Percentiles rank a stretch among this genome's conserved stretches.
Conservation (phyloP, 1,140 invertebrate species). For the Cydia fagiglandana region DNA sequence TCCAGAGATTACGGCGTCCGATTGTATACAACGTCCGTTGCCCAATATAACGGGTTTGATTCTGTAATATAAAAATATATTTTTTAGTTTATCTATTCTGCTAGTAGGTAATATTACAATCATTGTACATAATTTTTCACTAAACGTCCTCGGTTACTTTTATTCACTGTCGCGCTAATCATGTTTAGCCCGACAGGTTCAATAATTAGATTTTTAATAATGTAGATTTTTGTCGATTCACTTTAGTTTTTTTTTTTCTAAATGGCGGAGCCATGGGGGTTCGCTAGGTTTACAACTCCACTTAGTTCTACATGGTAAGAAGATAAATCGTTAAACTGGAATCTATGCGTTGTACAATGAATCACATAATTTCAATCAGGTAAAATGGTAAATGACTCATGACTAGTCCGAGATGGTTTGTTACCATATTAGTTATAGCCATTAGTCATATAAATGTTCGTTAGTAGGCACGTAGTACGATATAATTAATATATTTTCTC, state of each 20-base stretch:
- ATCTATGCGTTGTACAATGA: background rate
- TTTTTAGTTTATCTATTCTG: background rate
- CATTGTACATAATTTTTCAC: background rate
- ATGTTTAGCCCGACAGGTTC: no score
- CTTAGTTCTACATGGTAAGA: background rate
- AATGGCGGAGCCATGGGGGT: no score
- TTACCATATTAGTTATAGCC: background rate
- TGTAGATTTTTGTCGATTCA: no score
- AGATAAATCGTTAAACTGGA: background rate
- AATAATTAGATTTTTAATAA: no score
- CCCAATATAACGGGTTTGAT: constrained; percentile 94
- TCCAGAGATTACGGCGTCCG: constrained; percentile 88
- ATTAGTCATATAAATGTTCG: constrained; percentile 7
- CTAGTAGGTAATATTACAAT: background rate
- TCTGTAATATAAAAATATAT: constrained; percentile 72
- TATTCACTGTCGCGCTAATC: no score
- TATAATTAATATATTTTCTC: no score
- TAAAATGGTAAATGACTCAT: constrained; percentile 11
- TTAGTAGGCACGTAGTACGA: background rate
- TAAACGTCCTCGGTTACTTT: background rate
- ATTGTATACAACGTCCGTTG: constrained; percentile 89
- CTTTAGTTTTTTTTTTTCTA: no score
- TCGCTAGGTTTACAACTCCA: no score
- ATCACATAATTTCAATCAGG: background rate
- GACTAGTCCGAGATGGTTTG: background rate